Evolutionary conservation across 2,888 invertebrate species (phyloP).

Genomic region (Cerastis leucographa): DNA sequence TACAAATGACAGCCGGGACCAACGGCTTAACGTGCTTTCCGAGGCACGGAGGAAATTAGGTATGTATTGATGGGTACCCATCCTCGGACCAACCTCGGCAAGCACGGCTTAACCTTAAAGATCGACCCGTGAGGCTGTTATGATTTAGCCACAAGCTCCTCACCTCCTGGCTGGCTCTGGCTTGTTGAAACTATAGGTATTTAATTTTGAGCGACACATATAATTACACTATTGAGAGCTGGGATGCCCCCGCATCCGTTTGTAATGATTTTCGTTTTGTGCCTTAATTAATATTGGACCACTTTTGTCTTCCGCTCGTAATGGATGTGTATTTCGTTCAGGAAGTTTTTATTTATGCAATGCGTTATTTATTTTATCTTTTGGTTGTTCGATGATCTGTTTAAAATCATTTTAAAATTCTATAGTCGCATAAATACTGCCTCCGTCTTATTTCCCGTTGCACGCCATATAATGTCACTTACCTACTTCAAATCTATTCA

Average conservation of each 20-base stretch:
- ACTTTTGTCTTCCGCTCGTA: slow-evolving; percentile 49
- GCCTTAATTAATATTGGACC: slow-evolving; percentile 58
- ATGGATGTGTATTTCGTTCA: slow-evolving; percentile 38
- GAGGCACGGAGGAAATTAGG: too few relatives aligned
- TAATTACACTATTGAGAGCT: slow-evolving; percentile 4
- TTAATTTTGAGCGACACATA: neutral
- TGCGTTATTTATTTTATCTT: slow-evolving; percentile 23
- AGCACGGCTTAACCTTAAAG: too few relatives aligned
- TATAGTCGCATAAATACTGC: neutral
- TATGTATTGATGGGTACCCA: too few relatives aligned
- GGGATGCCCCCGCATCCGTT: slow-evolving; percentile 8
- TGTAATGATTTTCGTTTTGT: slow-evolving; percentile 37
- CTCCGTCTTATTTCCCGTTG: neutral
- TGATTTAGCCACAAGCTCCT: too few relatives aligned
- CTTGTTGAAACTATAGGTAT: neutral
- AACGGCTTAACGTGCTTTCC: too few relatives aligned
- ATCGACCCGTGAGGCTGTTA: too few relatives aligned
- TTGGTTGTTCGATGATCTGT: slow-evolving; percentile 13
- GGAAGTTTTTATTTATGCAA: slow-evolving; percentile 42
- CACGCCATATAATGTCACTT: neutral
- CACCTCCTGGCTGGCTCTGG: too few relatives aligned
- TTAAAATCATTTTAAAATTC: neutral
- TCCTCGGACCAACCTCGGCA: too few relatives aligned
- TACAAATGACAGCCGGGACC: too few relatives aligned
- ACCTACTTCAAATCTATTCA: neutral